Evolutionary conservation across 2,113 vertebrate genomes (phyloP), one percentile per base, ranked within the genome.

Genomic region (Rhea americana): DNA sequence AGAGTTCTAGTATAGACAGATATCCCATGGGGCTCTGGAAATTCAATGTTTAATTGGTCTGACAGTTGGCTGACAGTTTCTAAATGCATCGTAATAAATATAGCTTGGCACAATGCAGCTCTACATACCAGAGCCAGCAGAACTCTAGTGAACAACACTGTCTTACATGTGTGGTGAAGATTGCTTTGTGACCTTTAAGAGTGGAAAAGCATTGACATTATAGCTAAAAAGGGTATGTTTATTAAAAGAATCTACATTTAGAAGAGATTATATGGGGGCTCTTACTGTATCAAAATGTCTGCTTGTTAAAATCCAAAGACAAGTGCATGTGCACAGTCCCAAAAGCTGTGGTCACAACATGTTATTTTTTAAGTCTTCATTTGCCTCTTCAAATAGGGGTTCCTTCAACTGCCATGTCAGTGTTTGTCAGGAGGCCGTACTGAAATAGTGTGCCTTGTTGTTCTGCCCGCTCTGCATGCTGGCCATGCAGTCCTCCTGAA

Each of bases 21-120:
- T 87, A 90, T 93, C 61, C 74, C 43, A 45, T 26, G 51, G 83
- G 87, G 70, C 81, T 72, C 45, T 72, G 66, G 79, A 77, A 90
- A 85, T 90, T 76, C 63, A 68, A 0, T 68, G 72, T 93, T 91
- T 83, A 88, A 91, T 94, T 81, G 65, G 25, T 88, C 67, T 86
- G 68, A 56, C 72, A 91, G 48, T 45, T 91, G 63, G 32, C 72
- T 82, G 92, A 39, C 43, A 53, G 59, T 77, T 94, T 91, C 39
- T 51, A 74, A 77, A 22, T 45, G 35, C 2, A 5, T 53, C 82
- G 50, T 58, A 73, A 77, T 80, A 87, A 85, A 56, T 80, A 82
- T 1, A 1, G 4, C 59, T 77, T 88, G 1, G 10, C 66, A 58
- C 39, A 51, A 58, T 76, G 28, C 8, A 12, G 19, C 59, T 90